A percentile compares a stretch with the other conserved stretches of the same genome.
These are phyloP conservation scores for Drosophila niveifrons DNA, from an alignment of 2,888 invertebrate species.

Conservation along the genomic window DNA sequence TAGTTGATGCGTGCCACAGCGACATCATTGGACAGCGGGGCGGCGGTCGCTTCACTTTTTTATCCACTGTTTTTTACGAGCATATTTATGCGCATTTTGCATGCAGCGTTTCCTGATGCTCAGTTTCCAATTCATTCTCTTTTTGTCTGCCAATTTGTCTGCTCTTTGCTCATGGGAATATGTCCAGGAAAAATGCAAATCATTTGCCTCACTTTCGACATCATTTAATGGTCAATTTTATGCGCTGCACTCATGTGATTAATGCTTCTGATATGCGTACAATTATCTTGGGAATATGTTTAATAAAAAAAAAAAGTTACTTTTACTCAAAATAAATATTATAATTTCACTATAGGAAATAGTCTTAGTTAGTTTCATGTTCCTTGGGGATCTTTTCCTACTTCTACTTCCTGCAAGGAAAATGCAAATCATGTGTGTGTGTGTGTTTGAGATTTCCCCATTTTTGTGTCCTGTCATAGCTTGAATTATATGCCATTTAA, in stretches of 20 bases:
- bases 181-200: constrained; percentile 61
- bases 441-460: constrained; percentile 5
- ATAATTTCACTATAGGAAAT: neutral
- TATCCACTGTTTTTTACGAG: constrained; percentile 26
- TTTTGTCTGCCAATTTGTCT: constrained; percentile 48
- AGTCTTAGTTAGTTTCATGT: neutral
- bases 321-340: neutral
- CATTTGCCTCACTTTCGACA: constrained; percentile 37
- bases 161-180: constrained; percentile 46
- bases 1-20: constrained; percentile 51
- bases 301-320: neutral
- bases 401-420: constrained; percentile 38
- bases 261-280: constrained; percentile 15
- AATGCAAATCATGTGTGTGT: constrained; percentile 69
- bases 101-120: constrained; percentile 44
- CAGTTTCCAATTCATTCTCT: constrained; percentile 16
- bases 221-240: constrained; percentile 49
- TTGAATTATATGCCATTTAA: constrained; percentile 57
- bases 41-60: constrained; percentile 33
- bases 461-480: constrained; percentile 55
- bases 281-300: constrained; percentile 25
- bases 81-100: constrained; percentile 62
- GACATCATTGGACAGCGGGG: constrained; percentile 57
- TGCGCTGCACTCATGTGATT: constrained; percentile 29
- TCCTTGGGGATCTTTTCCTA: constrained; percentile 14